Evolutionary conservation across 2,888 invertebrate species (phyloP), one percentile per base, ranked within the genome.

Genomic region (Andrena praecox): DNA sequence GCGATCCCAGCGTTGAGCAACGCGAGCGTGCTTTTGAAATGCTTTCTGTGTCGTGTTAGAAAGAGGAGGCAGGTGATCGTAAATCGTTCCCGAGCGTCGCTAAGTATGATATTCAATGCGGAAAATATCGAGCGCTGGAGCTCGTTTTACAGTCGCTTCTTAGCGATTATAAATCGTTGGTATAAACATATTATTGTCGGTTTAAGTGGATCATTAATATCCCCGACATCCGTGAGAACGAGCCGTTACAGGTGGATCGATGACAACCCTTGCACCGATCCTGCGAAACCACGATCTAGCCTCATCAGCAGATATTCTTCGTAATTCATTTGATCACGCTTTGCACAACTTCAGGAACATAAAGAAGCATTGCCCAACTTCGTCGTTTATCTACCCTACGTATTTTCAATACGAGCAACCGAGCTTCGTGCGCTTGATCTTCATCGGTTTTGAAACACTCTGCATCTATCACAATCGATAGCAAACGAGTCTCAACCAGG

Each of bases 131-230:
- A 82, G 62, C 60, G 29, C 16, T 59, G 8, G 50, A n/a, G 72
- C 31, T 63, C 35, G 64, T 33, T 42, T 24, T 31, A 31, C 35
- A 20, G 42, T 48, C 66, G 29, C 24, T 29, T n/a, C n/a, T 20
- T 27, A 35, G 52, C 74, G 72, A 82, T 85, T 80, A 80, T 82
- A 87, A 86, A 89, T 89, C 80, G 75, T 59, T 52, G 69, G 66
- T 81, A 71, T 82, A 85, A 87, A 87, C 81, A 80, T 79, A 85
- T 89, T 86, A 86, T 89, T 86, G 84, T 82, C 78, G 70, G 68
- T 66, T 69, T 73, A 80, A 84, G 80, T 80, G 83, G 76, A 59
- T 84, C 80, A 84, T 89, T 86, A 86, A 89, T 89, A 89, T 83
- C 79, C 71, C 42, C 62, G 78, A 80, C 80, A 77, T 71, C 71